These are phyloP conservation scores for Ernsta delagoae DNA, from an alignment of 2,888 invertebrate genomes.

Conservation along the genomic window DNA sequence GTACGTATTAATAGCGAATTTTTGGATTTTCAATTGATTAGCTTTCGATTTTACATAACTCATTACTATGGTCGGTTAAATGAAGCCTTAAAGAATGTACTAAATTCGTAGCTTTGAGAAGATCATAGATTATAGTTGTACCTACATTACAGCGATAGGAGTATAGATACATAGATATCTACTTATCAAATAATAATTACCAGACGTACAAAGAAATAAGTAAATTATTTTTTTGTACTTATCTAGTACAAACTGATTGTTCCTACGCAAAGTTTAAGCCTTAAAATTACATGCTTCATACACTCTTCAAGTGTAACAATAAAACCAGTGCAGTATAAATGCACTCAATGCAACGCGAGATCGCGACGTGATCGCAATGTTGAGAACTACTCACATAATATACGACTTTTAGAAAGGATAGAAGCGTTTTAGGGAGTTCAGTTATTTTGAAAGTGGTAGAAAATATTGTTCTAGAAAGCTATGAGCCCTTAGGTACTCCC, in stretches of 20 bases:
- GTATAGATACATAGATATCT: too few species aligned
- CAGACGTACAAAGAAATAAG: too few species aligned
- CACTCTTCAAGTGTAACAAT: constrained; percentile 16
- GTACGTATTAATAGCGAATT: neutral
- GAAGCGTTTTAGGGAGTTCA: constrained; percentile 10
- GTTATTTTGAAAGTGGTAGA: constrained; percentile 2
- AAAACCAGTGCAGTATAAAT: constrained; percentile 25
- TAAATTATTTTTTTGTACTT: too few species aligned
- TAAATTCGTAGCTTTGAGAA: too few species aligned
- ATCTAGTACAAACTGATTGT: neutral
- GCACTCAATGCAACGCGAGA: constrained; percentile 36
- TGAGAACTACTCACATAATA: constrained; percentile 17
- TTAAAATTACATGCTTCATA: neutral
- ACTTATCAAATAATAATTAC: too few species aligned
- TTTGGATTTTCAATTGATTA: neutral
- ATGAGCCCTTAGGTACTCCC: too few species aligned
- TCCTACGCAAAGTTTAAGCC: neutral
- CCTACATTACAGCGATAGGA: too few species aligned
- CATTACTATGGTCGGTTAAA: too few species aligned
- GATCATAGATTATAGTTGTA: neutral
- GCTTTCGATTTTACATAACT: too few species aligned
- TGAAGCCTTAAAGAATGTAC: too few species aligned
- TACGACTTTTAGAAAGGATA: constrained; percentile 27
- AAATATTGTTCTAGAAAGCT: neutral
- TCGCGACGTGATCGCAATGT: constrained; percentile 27